Evolutionary conservation across 2,888 invertebrate species (phyloP), one percentile per base, ranked within the genome.

Genomic region (Odontocerum albicorne): DNA sequence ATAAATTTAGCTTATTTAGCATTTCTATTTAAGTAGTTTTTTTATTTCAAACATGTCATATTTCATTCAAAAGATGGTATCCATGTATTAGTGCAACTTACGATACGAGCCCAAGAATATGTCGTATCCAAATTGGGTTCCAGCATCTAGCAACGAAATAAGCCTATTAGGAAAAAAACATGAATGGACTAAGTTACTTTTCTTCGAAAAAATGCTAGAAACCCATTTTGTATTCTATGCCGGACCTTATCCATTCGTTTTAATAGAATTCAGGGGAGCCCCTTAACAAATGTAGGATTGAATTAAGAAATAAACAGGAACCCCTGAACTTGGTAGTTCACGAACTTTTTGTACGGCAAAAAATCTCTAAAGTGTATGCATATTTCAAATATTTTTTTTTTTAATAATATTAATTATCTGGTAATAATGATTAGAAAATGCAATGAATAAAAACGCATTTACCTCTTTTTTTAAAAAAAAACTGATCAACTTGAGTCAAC

Each of bases 251-350:
- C 8, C 35, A 46, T 33, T 35, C n/a, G 33, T 20, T 43, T 50
- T 50, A 50, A 50, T 50, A 22, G 50, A 50, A 43, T 50, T 35
- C 40, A 12, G 27, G 36, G 33, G 36, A 13, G 20, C 20, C 46
- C 44, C 20, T n/a, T 45, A 15, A 3, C 32, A 32, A 36, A 38
- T 27, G 19, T 32, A 15, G 40, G 39, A 53, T 53, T 38, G 52
- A 46, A 53, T 53, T 53, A 53, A 53, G 52, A 53, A 53, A 53
- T 53, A 53, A 53, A 53, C 46, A 53, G 39, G 42, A 49, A 33
- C 31, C 51, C 45, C 44, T 27, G 17, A 27, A 27, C 45, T 22
- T 35, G 27, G 36, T 46, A n/a, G 17, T 12, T 20, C 33, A 17
- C 20, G n/a, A 20, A 17, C 19, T 6, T 20, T 21, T 42, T 42